phyloP scores from a whole-genome alignment of 2,113 vertebrate species.

The Danionella cerebrum region DNA sequence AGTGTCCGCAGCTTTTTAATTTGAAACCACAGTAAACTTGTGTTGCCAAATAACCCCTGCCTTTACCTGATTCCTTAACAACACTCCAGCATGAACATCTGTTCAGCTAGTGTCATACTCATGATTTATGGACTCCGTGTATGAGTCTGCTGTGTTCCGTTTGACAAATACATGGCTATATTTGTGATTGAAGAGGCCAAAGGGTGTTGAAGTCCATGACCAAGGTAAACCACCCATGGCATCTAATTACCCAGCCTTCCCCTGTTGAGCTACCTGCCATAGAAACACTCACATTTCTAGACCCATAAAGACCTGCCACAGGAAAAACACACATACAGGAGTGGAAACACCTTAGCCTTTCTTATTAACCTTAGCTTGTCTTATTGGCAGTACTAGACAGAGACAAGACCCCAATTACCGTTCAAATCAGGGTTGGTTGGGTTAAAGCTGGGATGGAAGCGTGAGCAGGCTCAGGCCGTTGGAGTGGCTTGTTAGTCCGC shows the following conservation, averaged over 20 bases:
- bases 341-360: constrained; percentile 22
- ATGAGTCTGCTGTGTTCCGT: not conserved
- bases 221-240: constrained; percentile 30
- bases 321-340: not conserved
- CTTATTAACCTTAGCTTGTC: constrained; percentile 40
- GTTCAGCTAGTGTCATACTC: not conserved
- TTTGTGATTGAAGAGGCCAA: constrained; percentile 37
- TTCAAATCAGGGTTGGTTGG: constrained; percentile 44
- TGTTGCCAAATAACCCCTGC: not conserved
- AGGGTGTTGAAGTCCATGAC: constrained; percentile 21
- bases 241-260: constrained; percentile 30
- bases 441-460: constrained; percentile 24
- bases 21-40: not conserved
- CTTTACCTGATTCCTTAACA: not conserved
- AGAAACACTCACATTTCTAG: constrained; percentile 15
- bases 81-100: not conserved
- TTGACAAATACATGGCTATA: constrained; percentile 16
- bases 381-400: constrained; percentile 44
- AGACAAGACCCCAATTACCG: constrained; percentile 53
- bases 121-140: not conserved
- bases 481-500: constrained; percentile 45
- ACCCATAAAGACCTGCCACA: constrained; percentile 23
- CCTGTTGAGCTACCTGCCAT: constrained; percentile 26
- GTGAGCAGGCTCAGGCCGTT: constrained; percentile 5
- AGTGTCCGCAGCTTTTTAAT: no score